Conservation (phyloP, 2,888 invertebrate species). For the Volucella zonaria region DNA sequence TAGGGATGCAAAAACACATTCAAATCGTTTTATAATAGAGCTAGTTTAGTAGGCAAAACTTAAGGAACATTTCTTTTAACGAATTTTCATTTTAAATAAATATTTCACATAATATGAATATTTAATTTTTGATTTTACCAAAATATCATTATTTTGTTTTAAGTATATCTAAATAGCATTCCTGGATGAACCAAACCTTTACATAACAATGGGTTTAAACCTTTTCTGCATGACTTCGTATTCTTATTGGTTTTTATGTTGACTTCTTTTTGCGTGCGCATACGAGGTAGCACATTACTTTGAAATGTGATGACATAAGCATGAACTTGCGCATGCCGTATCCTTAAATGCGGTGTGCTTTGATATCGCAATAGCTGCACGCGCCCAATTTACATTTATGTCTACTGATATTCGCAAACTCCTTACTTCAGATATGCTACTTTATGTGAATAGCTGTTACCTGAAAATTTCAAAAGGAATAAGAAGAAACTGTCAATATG, state of each 20-base stretch:
- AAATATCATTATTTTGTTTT: too few relatives aligned
- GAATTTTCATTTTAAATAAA: conserved; percentile 28
- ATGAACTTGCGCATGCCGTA: conserved; percentile 72
- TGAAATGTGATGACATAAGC: conserved; percentile 74
- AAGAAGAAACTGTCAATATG: conserved; percentile 78
- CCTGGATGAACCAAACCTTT: too few relatives aligned
- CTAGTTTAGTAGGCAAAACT: conserved; percentile 38
- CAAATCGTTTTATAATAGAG: conserved; percentile 63
- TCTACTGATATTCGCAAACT: conserved; percentile 79
- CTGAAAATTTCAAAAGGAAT: conserved; percentile 75
- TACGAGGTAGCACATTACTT: conserved; percentile 72
- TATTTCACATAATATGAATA: too few relatives aligned
- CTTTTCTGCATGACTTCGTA: background rate
- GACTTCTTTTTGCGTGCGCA: conserved; percentile 33
- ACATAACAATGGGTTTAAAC: too few relatives aligned
- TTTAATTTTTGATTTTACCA: too few relatives aligned
- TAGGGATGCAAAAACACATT: conserved; percentile 72
- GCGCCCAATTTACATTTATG: conserved; percentile 83
- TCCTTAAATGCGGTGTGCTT: conserved; percentile 79
- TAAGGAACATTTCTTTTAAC: conserved; percentile 2
- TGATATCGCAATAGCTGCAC: conserved; percentile 83
- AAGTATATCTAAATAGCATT: too few relatives aligned
- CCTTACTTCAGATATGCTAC: conserved; percentile 73
- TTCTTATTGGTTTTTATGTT: conserved; percentile 31
- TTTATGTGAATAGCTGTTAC: conserved; percentile 74